These are phyloP conservation scores for Notothenia coriiceps DNA, from an alignment of 2,113 vertebrate genomes.

Conservation along the genomic window DNA sequence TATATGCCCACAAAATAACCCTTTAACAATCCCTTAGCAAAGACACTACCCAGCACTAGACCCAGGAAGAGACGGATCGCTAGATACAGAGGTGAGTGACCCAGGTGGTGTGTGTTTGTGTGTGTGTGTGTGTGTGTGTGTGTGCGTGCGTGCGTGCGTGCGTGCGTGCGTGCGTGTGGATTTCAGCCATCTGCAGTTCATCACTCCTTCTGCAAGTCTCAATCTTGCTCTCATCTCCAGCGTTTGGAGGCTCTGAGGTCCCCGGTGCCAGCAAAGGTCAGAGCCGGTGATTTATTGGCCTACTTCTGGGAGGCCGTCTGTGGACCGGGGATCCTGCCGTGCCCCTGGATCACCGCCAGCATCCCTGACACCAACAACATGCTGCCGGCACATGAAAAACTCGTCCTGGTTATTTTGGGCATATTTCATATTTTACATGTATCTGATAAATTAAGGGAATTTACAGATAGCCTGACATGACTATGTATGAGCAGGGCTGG, in stretches of 20 bases:
- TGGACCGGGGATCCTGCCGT: conserved; percentile 47
- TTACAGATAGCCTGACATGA: neutral
- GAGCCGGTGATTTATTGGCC: conserved; percentile 71
- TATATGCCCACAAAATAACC: neutral
- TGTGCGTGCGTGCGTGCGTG: too few species aligned
- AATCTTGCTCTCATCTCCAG: conserved; percentile 69
- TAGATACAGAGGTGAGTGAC: conserved; percentile 44
- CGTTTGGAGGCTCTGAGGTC: conserved; percentile 70
- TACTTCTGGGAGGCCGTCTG: conserved; percentile 59
- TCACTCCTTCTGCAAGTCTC: conserved; percentile 64
- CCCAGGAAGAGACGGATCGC: conserved; percentile 27
- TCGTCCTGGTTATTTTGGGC: neutral
- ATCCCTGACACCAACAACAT: conserved; percentile 48
- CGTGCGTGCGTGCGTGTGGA: neutral
- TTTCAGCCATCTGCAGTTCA: conserved; percentile 55
- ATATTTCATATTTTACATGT: conserved; percentile 12
- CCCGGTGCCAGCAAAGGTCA: conserved; percentile 75
- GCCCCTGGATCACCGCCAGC: conserved; percentile 65
- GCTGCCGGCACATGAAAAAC: conserved; percentile 40
- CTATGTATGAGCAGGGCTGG: neutral
- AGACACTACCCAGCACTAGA: conserved; percentile 1
- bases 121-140: too few species aligned
- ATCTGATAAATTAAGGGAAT: conserved; percentile 23
- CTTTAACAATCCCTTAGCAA: neutral
- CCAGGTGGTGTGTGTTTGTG: conserved; percentile 29